Evolutionary conservation across 2,113 vertebrate species (phyloP).

Genomic region (Petromus typicus): DNA sequence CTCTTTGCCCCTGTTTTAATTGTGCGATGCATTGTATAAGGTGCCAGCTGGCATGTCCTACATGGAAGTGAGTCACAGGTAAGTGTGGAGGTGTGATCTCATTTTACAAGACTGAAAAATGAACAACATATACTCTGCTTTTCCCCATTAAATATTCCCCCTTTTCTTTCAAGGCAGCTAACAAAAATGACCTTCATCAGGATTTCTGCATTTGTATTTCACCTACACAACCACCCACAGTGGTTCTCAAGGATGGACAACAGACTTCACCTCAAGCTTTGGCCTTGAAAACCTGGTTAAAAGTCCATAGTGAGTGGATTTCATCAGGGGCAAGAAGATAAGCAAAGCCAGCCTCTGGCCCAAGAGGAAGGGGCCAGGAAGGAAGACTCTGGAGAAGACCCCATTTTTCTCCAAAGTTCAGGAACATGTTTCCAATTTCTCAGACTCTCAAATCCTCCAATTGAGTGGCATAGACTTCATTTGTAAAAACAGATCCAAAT

Average conservation of each 20-base stretch:
- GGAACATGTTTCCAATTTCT: background rate
- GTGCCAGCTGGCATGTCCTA: background rate
- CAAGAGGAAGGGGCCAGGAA: rapidly evolving
- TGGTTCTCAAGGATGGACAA: background rate
- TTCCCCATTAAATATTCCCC: conserved; percentile 53
- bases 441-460: background rate
- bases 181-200: conserved; percentile 56
- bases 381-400: background rate
- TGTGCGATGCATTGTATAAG: background rate
- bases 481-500: conserved; percentile 58
- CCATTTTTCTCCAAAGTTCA: conserved; percentile 19
- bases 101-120: conserved; percentile 45
- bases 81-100: conserved; percentile 63
- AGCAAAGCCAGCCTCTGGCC: background rate
- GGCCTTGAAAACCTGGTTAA: background rate
- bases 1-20: background rate
- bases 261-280: conserved; percentile 41
- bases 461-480: background rate
- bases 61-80: background rate
- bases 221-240: background rate
- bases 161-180: conserved; percentile 67
- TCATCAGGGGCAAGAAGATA: background rate
- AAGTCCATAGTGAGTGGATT: conserved; percentile 7
- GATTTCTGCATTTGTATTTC: conserved; percentile 42
- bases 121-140: background rate